Evolutionary conservation across 2,888 invertebrate genomes (phyloP).

Genomic region (Hirtodrosophila histrioides): DNA sequence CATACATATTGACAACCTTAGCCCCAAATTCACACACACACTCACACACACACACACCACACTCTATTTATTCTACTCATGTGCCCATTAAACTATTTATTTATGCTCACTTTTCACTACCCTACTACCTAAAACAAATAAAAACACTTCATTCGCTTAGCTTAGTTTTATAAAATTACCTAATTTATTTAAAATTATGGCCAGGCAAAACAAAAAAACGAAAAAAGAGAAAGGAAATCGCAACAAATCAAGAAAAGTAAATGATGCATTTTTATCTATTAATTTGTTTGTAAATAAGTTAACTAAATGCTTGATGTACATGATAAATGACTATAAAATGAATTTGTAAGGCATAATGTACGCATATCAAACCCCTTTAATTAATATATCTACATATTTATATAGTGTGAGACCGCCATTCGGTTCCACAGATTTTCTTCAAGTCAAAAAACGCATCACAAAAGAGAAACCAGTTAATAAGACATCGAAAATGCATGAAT

Average conservation of each 20-base stretch:
- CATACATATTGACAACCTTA: neutral
- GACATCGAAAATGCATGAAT: conserved; percentile 49
- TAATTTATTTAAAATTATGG: conserved; percentile 73
- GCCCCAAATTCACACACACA: conserved; percentile 19
- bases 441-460: conserved; percentile 62
- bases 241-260: conserved; percentile 15
- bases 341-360: conserved; percentile 39
- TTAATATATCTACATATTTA: conserved; percentile 40
- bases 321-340: conserved; percentile 51
- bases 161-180: conserved; percentile 73
- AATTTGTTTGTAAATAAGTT: conserved; percentile 77
- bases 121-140: conserved; percentile 13
- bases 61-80: conserved; percentile 70
- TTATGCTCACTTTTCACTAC: conserved; percentile 46
- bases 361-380: conserved; percentile 33
- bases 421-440: conserved; percentile 53
- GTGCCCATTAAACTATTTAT: conserved; percentile 66
- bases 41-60: conserved; percentile 28
- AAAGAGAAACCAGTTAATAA: conserved; percentile 27
- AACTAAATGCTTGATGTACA: conserved; percentile 65
- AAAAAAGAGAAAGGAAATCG: conserved; percentile 5
- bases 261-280: conserved; percentile 72
- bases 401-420: conserved; percentile 26
- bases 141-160: conserved; percentile 58
- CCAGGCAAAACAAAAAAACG: conserved; percentile 51